Evolutionary conservation across 2,797 vertebrate species (phyloP).

Genomic region (Chiloscyllium punctatum): DNA sequence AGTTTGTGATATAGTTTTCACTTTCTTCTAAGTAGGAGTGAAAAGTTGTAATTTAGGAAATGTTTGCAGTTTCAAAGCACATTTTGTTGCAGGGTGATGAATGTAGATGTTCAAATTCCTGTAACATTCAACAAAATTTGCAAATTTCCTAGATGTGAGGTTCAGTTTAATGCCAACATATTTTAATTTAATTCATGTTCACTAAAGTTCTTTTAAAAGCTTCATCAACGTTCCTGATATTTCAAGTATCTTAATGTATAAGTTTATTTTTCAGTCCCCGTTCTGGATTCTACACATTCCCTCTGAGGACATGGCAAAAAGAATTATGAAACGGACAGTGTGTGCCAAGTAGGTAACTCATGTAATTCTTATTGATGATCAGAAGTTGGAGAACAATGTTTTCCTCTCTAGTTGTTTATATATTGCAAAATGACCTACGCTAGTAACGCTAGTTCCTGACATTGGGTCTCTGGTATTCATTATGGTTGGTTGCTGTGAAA

Average conservation of each 20-base stretch:
- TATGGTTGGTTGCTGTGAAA: not conserved
- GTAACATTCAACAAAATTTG: not conserved
- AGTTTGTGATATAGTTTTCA: not conserved
- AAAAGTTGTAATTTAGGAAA: not conserved
- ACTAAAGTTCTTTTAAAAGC: not conserved
- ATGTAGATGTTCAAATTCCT: not conserved
- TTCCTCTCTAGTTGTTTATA: not conserved
- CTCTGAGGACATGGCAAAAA: conserved; percentile 75
- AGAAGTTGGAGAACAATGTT: not conserved
- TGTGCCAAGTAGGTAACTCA: conserved; percentile 84
- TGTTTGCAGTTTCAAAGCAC: not conserved
- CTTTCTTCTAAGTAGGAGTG: not conserved
- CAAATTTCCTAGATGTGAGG: not conserved
- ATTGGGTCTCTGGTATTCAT: not conserved
- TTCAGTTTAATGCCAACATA: not conserved
- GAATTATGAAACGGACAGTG: conserved; percentile 85
- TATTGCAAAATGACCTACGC: not conserved
- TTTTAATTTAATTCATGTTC: not conserved
- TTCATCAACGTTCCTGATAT: not conserved
- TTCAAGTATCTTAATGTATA: not conserved
- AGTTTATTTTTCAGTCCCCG: conserved; percentile 70
- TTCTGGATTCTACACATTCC: conserved; percentile 84
- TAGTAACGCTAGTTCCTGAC: not conserved
- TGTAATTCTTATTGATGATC: not conserved
- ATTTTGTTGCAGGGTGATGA: not conserved